A percentile compares a stretch with the other conserved stretches of the same genome.
These are phyloP conservation scores for Bombus balteatus DNA, from an alignment of 1,140 invertebrate species.

Conservation along the genomic window DNA sequence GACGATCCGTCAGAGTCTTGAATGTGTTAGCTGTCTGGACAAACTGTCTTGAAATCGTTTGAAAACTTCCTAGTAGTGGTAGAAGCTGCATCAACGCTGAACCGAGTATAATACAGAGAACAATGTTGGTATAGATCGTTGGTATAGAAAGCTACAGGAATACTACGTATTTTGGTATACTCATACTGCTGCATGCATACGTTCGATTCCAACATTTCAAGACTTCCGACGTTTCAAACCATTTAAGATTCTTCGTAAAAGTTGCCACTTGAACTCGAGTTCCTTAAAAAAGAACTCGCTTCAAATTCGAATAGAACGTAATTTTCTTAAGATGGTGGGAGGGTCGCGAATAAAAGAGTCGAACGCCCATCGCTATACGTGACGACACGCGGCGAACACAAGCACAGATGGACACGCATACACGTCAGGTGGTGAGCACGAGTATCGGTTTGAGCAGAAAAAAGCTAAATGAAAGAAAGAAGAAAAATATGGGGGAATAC, in stretches of 20 bases:
- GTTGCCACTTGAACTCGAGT: too few species aligned
- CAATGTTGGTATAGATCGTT: slow-evolving; percentile 13
- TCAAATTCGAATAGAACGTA: too few species aligned
- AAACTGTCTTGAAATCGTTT: slow-evolving; percentile 16
- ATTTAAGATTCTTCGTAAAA: not conserved
- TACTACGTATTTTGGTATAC: not conserved
- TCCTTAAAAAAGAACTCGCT: too few species aligned
- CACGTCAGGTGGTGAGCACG: slow-evolving; percentile 54
- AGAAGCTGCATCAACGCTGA: slow-evolving; percentile 23
- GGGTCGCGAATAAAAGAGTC: too few species aligned
- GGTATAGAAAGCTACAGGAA: slow-evolving; percentile 9
- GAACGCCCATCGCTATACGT: slow-evolving; percentile 12
- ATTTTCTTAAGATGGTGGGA: too few species aligned
- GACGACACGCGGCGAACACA: slow-evolving; percentile 11
- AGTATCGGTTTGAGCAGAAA: slow-evolving; percentile 36
- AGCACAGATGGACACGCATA: slow-evolving; percentile 43
- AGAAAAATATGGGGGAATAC: slow-evolving; percentile 42
- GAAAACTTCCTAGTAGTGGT: slow-evolving; percentile 7
- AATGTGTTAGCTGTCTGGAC: slow-evolving; percentile 3
- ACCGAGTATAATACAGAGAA: not conserved
- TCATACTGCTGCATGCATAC: slow-evolving; percentile 24
- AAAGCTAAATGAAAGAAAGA: slow-evolving; percentile 12
- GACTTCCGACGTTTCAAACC: not conserved
- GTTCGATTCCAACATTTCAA: not conserved
- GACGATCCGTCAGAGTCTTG: not conserved